phyloP scores from a whole-genome alignment of 1,140 invertebrate species.

The Helicoverpa armigera region DNA sequence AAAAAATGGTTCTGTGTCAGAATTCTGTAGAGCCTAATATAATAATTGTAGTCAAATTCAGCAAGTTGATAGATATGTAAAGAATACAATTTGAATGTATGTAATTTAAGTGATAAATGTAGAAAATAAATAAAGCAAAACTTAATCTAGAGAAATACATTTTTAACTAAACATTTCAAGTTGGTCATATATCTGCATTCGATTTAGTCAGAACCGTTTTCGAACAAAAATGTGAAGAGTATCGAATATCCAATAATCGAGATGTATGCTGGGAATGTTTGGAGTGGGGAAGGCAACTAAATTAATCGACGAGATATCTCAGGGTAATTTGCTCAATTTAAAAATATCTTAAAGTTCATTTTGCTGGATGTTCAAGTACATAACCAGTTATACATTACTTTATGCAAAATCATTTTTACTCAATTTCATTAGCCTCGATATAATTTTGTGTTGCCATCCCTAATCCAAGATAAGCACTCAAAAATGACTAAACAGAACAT shows the following conservation, averaged over 20 bases:
- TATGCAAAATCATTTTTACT: no score
- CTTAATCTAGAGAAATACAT: conserved; percentile 31
- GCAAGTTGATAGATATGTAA: conserved; percentile 21
- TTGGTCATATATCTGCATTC: no score
- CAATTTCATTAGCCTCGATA: neutral
- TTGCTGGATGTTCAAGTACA: no score
- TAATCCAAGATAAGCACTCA: neutral
- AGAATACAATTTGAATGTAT: conserved; percentile 27
- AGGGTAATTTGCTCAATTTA: neutral
- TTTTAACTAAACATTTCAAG: neutral
- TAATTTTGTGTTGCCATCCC: conserved; percentile 10
- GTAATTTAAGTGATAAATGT: conserved; percentile 8
- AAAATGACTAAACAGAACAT: neutral
- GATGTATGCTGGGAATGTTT: neutral
- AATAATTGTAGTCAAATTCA: neutral
- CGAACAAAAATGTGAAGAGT: neutral
- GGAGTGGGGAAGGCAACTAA: neutral
- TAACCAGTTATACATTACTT: no score
- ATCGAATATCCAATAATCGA: neutral
- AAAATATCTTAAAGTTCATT: no score
- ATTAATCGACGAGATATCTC: neutral
- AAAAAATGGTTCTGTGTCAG: neutral
- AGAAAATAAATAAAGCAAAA: conserved; percentile 31
- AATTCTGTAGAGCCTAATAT: conserved; percentile 2
- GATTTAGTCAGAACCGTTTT: neutral